Conservation (phyloP, 2,113 vertebrate genomes). For the Formicarius rufipectus region DNA sequence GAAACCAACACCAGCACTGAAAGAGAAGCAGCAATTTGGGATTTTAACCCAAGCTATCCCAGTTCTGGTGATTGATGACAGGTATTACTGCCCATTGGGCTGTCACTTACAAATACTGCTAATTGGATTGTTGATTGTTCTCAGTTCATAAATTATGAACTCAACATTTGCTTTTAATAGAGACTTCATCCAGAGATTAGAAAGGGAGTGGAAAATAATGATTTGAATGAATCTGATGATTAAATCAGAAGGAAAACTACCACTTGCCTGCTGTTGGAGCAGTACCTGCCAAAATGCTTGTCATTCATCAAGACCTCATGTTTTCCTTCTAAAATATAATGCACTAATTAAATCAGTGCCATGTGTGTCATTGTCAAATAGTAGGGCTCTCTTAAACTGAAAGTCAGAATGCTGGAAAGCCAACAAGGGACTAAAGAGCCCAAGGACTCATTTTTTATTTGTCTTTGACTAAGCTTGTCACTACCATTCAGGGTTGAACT, state of each 20-base stretch:
- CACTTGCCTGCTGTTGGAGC: background rate
- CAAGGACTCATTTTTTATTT: background rate
- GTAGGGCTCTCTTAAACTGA: background rate
- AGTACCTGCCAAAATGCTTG: background rate
- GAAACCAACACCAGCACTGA: background rate
- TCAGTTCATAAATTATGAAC: background rate
- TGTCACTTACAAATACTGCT: background rate
- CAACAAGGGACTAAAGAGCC: background rate
- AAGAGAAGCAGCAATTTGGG: background rate
- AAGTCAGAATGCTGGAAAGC: background rate
- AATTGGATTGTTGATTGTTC: background rate
- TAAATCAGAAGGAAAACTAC: background rate
- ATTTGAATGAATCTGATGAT: background rate
- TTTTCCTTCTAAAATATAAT: background rate
- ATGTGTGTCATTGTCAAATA: background rate
- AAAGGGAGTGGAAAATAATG: background rate
- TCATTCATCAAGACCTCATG: background rate
- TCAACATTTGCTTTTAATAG: background rate
- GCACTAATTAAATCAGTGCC: background rate
- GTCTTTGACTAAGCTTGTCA: background rate
- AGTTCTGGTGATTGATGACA: background rate
- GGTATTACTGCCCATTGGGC: background rate
- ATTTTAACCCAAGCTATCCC: background rate
- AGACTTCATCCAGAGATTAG: background rate
- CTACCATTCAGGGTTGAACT: background rate